Percentiles rank a stretch among this genome's conserved stretches.
Evolutionary conservation across 2,113 vertebrate genomes (phyloP).

Genomic region (Dicrurus megarhynchus): DNA sequence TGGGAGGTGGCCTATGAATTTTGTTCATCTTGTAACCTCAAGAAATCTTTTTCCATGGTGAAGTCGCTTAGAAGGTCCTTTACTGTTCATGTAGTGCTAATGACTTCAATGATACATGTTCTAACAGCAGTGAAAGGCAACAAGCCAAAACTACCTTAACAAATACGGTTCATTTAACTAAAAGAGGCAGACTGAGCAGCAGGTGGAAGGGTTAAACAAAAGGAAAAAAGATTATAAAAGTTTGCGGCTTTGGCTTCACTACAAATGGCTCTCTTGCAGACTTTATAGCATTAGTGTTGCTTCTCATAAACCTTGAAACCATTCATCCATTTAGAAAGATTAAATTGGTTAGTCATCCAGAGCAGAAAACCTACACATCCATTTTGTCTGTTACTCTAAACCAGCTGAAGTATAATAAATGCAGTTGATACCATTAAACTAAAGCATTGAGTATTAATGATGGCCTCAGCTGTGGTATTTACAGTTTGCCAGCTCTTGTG

Average conservation of each 20-base stretch:
- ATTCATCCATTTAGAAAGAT: slow-evolving; percentile 63
- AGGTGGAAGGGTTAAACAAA: slow-evolving; percentile 67
- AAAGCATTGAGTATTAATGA: not conserved
- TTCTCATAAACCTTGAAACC: slow-evolving; percentile 61
- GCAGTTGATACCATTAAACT: not conserved
- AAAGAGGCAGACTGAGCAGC: slow-evolving; percentile 42
- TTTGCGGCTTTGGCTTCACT: slow-evolving; percentile 58
- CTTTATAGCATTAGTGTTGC: slow-evolving; percentile 62
- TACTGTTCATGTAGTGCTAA: not conserved
- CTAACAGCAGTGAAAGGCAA: not conserved
- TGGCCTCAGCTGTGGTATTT: not conserved
- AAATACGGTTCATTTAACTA: slow-evolving; percentile 18
- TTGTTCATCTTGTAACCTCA: not conserved
- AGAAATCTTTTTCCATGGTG: not conserved
- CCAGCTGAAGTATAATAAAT: slow-evolving; percentile 18
- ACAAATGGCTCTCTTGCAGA: slow-evolving; percentile 56
- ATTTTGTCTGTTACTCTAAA: slow-evolving; percentile 53
- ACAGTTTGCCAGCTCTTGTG: slow-evolving; percentile 1
- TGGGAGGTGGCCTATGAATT: not conserved
- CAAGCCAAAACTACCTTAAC: slow-evolving; percentile 44
- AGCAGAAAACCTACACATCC: slow-evolving; percentile 46
- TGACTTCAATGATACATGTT: not conserved
- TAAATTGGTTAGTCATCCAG: slow-evolving; percentile 65
- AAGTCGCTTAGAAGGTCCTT: not conserved
- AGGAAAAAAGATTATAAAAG: slow-evolving; percentile 60